phyloP scores from a whole-genome alignment of 2,888 invertebrate species.

The Hyalella azteca region DNA sequence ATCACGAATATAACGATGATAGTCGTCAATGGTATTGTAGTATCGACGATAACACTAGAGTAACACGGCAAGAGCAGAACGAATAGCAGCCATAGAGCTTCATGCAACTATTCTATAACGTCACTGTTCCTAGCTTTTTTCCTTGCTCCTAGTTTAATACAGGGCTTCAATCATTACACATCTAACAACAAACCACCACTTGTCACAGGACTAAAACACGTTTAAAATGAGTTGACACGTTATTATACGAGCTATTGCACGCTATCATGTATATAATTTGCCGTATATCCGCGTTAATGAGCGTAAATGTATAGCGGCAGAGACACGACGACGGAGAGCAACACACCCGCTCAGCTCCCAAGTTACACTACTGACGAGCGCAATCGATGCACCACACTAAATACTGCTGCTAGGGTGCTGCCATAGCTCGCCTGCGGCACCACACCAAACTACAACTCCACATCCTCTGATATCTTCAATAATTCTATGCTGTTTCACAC shows the following conservation, averaged over 20 bases:
- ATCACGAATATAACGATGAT: background rate
- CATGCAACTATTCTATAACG: constrained; percentile 25
- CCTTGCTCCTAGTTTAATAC: constrained; percentile 24
- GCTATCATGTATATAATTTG: background rate
- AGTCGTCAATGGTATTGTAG: background rate
- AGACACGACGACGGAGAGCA: constrained; percentile 1
- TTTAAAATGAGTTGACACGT: background rate
- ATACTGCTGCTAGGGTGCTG: constrained; percentile 36
- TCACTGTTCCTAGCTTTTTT: constrained; percentile 30
- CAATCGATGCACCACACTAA: constrained; percentile 37
- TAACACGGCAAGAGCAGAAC: background rate
- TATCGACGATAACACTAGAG: constrained; percentile 6
- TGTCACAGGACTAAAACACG: constrained; percentile 1
- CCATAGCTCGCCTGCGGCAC: constrained; percentile 25
- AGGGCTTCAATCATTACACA: constrained; percentile 34
- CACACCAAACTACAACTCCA: background rate
- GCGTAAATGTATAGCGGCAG: constrained; percentile 4
- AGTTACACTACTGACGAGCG: constrained; percentile 34
- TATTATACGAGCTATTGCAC: background rate
- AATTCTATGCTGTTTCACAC: too few species aligned
- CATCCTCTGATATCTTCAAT: background rate
- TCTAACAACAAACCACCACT: constrained; percentile 28
- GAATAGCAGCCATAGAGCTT: constrained; percentile 19
- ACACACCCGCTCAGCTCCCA: constrained; percentile 24
- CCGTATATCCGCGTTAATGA: background rate